phyloP scores from a whole-genome alignment of 2,113 vertebrate species.

The Pterocles burchelli region DNA sequence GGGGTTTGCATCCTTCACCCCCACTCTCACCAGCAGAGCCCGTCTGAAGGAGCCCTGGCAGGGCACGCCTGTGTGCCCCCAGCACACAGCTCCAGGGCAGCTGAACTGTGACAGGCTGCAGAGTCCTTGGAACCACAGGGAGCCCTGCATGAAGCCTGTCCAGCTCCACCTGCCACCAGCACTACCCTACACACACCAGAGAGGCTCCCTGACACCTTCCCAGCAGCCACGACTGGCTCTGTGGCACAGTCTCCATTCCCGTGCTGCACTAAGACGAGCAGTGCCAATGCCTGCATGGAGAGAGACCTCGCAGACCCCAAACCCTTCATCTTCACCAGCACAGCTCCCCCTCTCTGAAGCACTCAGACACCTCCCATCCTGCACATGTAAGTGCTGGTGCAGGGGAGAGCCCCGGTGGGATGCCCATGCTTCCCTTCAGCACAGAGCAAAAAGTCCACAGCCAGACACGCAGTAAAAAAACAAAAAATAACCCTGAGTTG shows the following conservation, averaged over 20 bases:
- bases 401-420: neutral
- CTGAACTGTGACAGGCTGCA: rapidly evolving
- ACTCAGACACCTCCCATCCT: neutral
- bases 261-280: rapidly evolving
- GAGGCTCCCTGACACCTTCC: rapidly evolving
- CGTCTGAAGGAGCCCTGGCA: neutral
- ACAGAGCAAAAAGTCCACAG: neutral
- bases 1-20: neutral
- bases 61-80: neutral
- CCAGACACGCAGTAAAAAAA: neutral
- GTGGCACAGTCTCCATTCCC: rapidly evolving
- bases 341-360: neutral
- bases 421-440: rapidly evolving
- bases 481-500: neutral
- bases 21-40: neutral
- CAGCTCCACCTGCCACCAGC: neutral
- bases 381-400: neutral
- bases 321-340: neutral
- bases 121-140: rapidly evolving
- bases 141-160: neutral
- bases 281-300: rapidly evolving
- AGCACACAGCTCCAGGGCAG: rapidly evolving
- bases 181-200: rapidly evolving
- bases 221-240: neutral
- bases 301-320: neutral